A percentile compares a stretch with the other conserved stretches of the same genome.
phyloP scores from a whole-genome alignment of 2,797 vertebrate species.

The Choloepus didactylus region DNA sequence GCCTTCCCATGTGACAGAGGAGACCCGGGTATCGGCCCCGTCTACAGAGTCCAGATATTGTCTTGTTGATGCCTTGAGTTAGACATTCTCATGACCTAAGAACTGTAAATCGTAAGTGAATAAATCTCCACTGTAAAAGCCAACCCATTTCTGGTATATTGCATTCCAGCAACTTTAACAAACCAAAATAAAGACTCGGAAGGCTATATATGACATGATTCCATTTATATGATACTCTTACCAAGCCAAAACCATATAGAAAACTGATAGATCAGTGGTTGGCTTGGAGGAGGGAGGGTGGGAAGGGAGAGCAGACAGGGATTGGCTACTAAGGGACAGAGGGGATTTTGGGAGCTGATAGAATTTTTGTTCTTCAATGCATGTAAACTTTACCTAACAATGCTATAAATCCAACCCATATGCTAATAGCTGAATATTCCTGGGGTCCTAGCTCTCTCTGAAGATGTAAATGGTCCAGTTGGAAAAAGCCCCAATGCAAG shows the following conservation, averaged over 20 bases:
- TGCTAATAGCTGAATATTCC: background rate
- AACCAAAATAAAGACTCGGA: background rate
- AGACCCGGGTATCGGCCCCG: too few relatives aligned
- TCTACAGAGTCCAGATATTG: too few relatives aligned
- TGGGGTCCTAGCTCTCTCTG: background rate
- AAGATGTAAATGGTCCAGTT: background rate
- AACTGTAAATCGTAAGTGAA: too few relatives aligned
- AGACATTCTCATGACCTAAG: too few relatives aligned
- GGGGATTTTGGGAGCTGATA: fast-evolving
- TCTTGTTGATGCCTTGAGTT: too few relatives aligned
- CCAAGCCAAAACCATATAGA: background rate
- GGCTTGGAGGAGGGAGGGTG: background rate
- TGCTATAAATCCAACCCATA: background rate
- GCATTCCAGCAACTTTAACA: too few relatives aligned
- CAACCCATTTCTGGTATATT: too few relatives aligned
- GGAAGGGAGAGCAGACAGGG: fast-evolving
- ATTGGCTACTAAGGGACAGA: background rate
- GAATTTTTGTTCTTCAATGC: background rate
- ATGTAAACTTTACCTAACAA: background rate
- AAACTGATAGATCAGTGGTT: background rate
- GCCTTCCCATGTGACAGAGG: too few relatives aligned
- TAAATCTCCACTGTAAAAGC: too few relatives aligned
- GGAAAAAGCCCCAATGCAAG: background rate
- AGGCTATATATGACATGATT: fast-evolving
- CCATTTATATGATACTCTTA: background rate